phyloP scores from a whole-genome alignment of 2,888 invertebrate species.

The Diarsia mendica region DNA sequence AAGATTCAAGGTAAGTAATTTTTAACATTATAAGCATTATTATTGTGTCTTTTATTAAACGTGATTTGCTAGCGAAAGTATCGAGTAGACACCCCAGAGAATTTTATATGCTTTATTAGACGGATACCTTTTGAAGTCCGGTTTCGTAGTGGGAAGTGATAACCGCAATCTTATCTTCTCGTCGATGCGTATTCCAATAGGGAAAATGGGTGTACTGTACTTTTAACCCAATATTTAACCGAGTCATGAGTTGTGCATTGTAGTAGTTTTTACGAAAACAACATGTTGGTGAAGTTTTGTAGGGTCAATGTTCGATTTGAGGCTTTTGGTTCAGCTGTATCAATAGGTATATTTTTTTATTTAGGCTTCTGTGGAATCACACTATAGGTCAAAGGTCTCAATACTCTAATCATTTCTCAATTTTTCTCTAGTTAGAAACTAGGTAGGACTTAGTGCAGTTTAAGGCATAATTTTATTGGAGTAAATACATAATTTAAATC shows the following conservation, averaged over 20 bases:
- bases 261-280: conserved; percentile 4
- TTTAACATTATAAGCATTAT: neutral
- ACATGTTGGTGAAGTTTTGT: neutral
- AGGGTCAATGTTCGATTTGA: neutral
- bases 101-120: neutral
- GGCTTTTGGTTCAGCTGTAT: neutral
- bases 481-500: neutral
- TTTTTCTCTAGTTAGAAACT: neutral
- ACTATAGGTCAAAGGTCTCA: conserved; percentile 2
- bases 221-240: neutral
- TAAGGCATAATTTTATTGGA: neutral
- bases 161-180: conserved; percentile 15
- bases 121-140: neutral
- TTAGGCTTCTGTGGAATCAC: neutral
- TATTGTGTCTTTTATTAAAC: neutral
- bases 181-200: conserved; percentile 14
- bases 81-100: neutral
- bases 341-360: neutral
- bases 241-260: conserved; percentile 18
- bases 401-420: neutral
- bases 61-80: conserved; percentile 8
- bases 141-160: conserved; percentile 8
- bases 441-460: neutral
- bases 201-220: conserved; percentile 44
- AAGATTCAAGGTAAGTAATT: conserved; percentile 62